A percentile compares a stretch with the other conserved stretches of the same genome.
Evolutionary conservation across 2,888 invertebrate species (phyloP).

Genomic region (Lymantria dispar): DNA sequence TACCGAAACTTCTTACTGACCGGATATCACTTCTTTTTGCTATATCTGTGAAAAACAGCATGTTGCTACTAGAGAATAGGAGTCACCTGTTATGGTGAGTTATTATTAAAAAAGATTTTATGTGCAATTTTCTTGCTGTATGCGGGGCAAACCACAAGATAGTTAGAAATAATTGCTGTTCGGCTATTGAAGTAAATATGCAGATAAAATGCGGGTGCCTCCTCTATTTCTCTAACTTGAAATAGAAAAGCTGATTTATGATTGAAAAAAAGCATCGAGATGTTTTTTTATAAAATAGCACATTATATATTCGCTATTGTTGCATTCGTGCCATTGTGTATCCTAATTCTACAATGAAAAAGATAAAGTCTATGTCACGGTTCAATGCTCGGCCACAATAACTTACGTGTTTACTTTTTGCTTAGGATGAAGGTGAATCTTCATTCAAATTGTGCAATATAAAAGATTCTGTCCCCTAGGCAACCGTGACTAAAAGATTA

Average conservation of each 20-base stretch:
- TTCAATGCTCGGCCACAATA: conserved; percentile 74
- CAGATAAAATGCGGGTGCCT: conserved; percentile 64
- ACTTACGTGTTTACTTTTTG: conserved; percentile 74
- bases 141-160: conserved; percentile 75
- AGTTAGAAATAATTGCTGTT: conserved; percentile 74
- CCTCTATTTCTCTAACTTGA: conserved; percentile 42
- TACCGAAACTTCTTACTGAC: conserved; percentile 48
- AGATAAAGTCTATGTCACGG: conserved; percentile 71
- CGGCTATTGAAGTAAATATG: conserved; percentile 58
- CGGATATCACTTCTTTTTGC: conserved; percentile 51
- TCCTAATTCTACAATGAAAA: conserved; percentile 65
- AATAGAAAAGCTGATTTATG: conserved; percentile 38
- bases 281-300: conserved; percentile 56
- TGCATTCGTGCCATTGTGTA: conserved; percentile 62
- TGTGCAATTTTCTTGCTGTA: conserved; percentile 66
- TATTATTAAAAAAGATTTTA: conserved; percentile 71
- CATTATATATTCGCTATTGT: conserved; percentile 71
- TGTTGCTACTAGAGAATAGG: conserved; percentile 57
- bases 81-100: conserved; percentile 46
- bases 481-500: conserved; percentile 68
- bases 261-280: conserved; percentile 45
- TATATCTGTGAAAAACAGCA: conserved; percentile 38
- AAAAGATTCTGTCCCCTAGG: conserved; percentile 68
- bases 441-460: conserved; percentile 73
- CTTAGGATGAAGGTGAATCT: conserved; percentile 62